Evolutionary conservation across 2,797 vertebrate genomes (phyloP), one percentile per base, ranked within the genome.

Genomic region (Heteromormyrus szaboi): DNA sequence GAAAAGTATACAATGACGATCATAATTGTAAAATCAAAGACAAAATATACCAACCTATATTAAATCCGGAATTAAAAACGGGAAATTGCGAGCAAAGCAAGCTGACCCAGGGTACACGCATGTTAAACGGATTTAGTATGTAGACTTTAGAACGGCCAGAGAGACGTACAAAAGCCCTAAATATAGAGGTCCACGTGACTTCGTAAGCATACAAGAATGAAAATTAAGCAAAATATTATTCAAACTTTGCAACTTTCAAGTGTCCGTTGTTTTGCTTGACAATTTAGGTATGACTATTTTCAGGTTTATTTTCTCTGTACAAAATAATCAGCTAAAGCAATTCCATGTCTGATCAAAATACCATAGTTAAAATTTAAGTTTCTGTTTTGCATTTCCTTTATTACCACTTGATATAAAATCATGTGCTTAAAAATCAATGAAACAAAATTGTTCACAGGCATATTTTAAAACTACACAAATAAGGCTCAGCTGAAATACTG

Each of bases 401-500:
- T 50, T 29, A 25, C 22, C 48, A 25, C 19, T 17, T 53, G 9
- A 51, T 29, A 51, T 53, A 33, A 51, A 51, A 53, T 85, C 3
- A 53, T 29, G n/a, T 81, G 76, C 14, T 50, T 86, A n/a, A 59
- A 68, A 72, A 65, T 37, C 90, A 86, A 88, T 91, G 50, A 83
- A 89, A 89, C 83, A 89, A 90, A 90, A 46, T 4, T 90, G 88
- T 85, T 65, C 50, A 37, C 54, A 51, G 56, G 79, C 50, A 41
- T 86, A 87, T 90, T 87, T 89, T 91, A 62, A 87, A 92, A 85
- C 90, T 89, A 90, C 87, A 90, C 90, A 90, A 90, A 92, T 91
- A 92, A 91, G 91, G 89, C 76, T 84, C 89, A 92, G 91, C 90
- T 91, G 91, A 91, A 91, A 91, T 91, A 91, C 59, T 89, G 90